These are phyloP conservation scores for Echinarachnius parma DNA, from an alignment of 53 echinoderm and acorn worm genomes.

Conservation along the genomic window DNA sequence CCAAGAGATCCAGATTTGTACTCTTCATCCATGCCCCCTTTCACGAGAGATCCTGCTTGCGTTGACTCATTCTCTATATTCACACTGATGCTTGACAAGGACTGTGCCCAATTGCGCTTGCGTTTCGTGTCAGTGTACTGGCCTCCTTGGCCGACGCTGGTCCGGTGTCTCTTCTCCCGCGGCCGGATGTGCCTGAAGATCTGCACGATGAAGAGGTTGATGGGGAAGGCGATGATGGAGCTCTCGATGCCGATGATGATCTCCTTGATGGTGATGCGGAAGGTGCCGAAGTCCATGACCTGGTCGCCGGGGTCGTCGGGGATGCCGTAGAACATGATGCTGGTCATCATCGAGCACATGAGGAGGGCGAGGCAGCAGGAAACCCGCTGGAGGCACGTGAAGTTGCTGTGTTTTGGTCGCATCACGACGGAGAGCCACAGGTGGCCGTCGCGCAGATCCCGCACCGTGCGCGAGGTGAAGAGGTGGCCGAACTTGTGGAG, in stretches of 20 bases:
- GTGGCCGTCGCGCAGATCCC: constrained; percentile 81
- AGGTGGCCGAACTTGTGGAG: constrained; percentile 62
- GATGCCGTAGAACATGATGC: constrained; percentile 94
- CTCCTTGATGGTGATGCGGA: constrained; percentile 75
- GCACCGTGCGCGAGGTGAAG: constrained; percentile 59
- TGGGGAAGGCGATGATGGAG: constrained; percentile 74
- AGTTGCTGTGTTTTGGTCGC: constrained; percentile 74
- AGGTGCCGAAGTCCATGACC: constrained; percentile 79
- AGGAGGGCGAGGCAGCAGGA: constrained; percentile 87
- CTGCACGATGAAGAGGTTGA: constrained; percentile 78
- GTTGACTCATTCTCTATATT: too few relatives aligned
- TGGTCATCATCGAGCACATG: constrained; percentile 89
- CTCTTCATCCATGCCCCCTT: too few relatives aligned
- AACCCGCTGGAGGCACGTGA: constrained; percentile 84
- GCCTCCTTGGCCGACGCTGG: too few relatives aligned
- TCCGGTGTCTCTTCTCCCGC: background rate
- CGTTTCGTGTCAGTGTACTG: too few relatives aligned
- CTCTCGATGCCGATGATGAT: constrained; percentile 87
- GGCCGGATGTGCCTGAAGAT: constrained; percentile 73
- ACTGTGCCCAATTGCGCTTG: too few relatives aligned
- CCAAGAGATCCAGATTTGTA: too few relatives aligned
- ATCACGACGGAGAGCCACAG: constrained; percentile 86
- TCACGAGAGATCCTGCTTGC: too few relatives aligned
- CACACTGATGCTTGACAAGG: too few relatives aligned
- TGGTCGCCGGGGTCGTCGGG: constrained; percentile 71